Base-by-base conservation (phyloP, 23 tunicate species). In the Oikopleura dioica region DNA sequence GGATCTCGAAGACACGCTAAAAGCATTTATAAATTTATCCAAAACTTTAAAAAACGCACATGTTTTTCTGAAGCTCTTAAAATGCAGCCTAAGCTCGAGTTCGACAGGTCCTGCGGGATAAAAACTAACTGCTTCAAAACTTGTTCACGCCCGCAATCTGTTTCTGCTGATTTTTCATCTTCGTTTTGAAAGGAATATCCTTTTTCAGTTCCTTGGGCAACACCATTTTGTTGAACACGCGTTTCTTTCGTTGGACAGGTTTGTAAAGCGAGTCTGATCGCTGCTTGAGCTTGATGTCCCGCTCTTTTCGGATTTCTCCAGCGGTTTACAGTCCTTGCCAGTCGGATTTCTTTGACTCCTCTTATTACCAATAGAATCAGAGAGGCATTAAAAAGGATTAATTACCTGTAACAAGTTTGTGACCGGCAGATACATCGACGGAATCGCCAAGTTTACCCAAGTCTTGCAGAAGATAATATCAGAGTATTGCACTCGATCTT, bases 381-480 rank as follows among this genome's bases (percentile, higher is more conserved):
- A n/a, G n/a, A n/a, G n/a, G n/a, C n/a, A n/a, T n/a, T n/a, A n/a
- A n/a, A n/a, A n/a, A n/a, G n/a, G n/a, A n/a, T n/a, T n/a, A n/a
- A n/a, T n/a, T n/a, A n/a, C n/a, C n/a, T 79, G 79, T 1, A 94
- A 79, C 34, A 94, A 81, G 76, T 94, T 94, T 76, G 81, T 58
- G 37, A 82, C 83, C 23, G 80, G 76, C 36, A 84, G 23, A 37
- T 83, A 81, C 32, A 81, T 38, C 68, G 83, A 77, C 1, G 99
- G 99, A 21, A 94, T 80, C 85, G 87, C 55, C 1, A 35, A 59
- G 33, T 32, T 35, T 36, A 69, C 51, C 99, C 99, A 94, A 29
- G 99, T 86, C 44, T 78, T 76, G 67, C 87, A 86, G 51, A 94
- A 94, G 9, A 94, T 77, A 51, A 94, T 86, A 81, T 94, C 99